Conservation (phyloP, 2,797 vertebrate species). For the Bovichtus variegatus region DNA sequence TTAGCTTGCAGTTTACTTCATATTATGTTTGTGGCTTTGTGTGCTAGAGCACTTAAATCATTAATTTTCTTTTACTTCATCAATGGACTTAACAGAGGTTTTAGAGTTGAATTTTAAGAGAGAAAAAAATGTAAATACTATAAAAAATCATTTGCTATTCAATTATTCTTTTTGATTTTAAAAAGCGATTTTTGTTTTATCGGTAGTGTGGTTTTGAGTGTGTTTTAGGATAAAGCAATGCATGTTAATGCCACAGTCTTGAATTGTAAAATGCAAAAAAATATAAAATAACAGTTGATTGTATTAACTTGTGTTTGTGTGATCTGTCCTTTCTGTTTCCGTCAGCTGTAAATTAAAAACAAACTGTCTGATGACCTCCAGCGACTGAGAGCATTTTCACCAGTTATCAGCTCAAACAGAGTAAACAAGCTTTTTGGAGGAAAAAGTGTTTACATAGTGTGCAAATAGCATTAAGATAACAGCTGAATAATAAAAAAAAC, state of each 20-base stretch:
- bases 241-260: constrained; percentile 83
- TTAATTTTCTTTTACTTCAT: constrained; percentile 66
- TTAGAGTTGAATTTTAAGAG: constrained; percentile 71
- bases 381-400: not conserved
- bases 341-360: not conserved
- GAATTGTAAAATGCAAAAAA: constrained; percentile 91
- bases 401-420: not conserved
- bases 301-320: constrained; percentile 68
- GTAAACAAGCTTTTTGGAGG: not conserved
- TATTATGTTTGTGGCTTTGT: constrained; percentile 75
- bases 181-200: constrained; percentile 78
- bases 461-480: not conserved
- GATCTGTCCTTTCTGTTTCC: constrained; percentile 46
- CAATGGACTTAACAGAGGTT: constrained; percentile 63
- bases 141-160: constrained; percentile 83
- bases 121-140: constrained; percentile 83
- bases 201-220: constrained; percentile 80
- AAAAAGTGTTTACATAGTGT: not conserved
- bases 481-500: not conserved
- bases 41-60: constrained; percentile 76
- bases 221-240: constrained; percentile 83
- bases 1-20: constrained; percentile 75
- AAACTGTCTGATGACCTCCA: not conserved
- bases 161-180: constrained; percentile 75
- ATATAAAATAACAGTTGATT: constrained; percentile 85